A percentile compares a stretch with the other conserved stretches of the same genome.
Evolutionary conservation across 92 coral and sea anemone species (phyloP).

Genomic region (Siderastrea siderea): DNA sequence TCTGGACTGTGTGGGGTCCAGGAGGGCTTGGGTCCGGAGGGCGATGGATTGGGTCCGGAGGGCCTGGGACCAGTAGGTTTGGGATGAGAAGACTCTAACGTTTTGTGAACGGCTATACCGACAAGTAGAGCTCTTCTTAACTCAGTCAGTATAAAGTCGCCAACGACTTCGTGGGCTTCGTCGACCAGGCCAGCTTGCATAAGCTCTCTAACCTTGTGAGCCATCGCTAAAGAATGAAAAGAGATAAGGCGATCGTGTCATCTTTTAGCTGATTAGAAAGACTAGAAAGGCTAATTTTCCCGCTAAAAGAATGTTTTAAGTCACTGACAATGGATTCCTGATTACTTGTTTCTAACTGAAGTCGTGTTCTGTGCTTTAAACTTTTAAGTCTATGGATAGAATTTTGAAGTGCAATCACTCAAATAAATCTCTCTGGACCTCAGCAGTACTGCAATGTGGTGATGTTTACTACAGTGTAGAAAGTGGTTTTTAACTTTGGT

Average conservation of each 20-base stretch:
- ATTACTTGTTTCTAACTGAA: no score
- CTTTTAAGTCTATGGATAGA: no score
- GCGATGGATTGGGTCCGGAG: neutral
- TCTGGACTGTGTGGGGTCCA: neutral
- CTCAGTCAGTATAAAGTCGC: neutral
- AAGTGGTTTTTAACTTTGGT: no score
- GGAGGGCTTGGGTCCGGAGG: neutral
- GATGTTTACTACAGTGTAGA: no score
- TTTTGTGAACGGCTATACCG: neutral
- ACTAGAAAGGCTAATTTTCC: no score
- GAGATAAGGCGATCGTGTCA: neutral
- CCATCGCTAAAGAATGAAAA: neutral
- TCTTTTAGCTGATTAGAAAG: no score
- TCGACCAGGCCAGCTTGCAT: neutral
- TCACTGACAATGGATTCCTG: no score
- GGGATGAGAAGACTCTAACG: neutral
- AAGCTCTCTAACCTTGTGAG: neutral
- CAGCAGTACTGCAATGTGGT: no score
- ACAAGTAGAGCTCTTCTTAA: slow-evolving; percentile 1
- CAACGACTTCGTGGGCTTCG: neutral
- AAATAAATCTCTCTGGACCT: no score
- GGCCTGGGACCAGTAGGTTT: neutral
- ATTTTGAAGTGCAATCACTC: no score
- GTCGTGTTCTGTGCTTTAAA: no score
- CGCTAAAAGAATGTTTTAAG: no score